Conservation (phyloP, 2,888 invertebrate genomes). For the Ochlodes sylvanus region DNA sequence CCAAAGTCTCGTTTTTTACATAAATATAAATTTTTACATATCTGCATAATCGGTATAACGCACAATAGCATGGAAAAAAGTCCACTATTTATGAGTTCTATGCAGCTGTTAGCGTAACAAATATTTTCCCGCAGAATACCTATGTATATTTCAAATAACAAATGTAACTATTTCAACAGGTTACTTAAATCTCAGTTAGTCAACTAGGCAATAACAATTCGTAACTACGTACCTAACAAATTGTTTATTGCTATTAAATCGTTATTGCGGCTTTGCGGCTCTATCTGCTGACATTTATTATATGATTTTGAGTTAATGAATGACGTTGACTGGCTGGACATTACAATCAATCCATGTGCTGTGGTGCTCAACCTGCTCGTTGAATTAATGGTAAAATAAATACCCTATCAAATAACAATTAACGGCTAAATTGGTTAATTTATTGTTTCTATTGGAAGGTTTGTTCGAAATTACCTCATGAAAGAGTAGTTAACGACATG, state of each 20-base stretch:
- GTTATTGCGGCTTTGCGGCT: conserved; percentile 49
- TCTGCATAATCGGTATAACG: no score
- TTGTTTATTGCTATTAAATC: conserved; percentile 53
- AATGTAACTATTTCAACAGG: conserved; percentile 27
- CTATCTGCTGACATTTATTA: conserved; percentile 57
- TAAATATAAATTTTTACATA: no score
- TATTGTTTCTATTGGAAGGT: neutral
- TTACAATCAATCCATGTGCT: conserved; percentile 47
- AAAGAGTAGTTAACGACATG: neutral
- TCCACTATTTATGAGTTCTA: neutral
- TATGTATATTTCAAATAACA: conserved; percentile 6
- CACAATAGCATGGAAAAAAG: neutral
- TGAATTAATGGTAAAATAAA: neutral
- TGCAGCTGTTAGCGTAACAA: neutral
- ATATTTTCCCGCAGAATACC: neutral
- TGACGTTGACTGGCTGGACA: conserved; percentile 44
- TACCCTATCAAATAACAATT: no score
- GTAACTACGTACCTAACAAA: conserved; percentile 32
- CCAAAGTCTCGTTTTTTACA: no score
- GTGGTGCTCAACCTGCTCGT: conserved; percentile 1
- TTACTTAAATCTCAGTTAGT: conserved; percentile 30
- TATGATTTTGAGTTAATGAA: conserved; percentile 50
- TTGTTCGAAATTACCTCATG: neutral
- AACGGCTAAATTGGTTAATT: neutral
- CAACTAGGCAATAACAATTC: conserved; percentile 34